phyloP scores from a whole-genome alignment of 2,888 invertebrate species.

The Cremastinae sp. region DNA sequence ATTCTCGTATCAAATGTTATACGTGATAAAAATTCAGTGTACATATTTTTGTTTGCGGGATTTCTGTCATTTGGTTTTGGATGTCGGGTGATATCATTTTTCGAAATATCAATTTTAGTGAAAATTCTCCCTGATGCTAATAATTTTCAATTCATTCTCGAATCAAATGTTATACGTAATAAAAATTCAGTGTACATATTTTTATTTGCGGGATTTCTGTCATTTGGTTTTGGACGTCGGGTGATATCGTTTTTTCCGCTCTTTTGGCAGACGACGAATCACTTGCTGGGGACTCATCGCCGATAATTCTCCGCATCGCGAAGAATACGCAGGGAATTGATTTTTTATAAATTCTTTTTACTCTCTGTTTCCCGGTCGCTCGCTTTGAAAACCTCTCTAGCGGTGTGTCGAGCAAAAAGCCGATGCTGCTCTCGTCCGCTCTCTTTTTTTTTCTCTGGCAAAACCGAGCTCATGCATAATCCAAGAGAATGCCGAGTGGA shows the following conservation, averaged over 20 bases:
- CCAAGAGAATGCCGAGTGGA: constrained; percentile 61
- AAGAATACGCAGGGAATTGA: constrained; percentile 2
- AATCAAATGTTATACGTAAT: too few relatives aligned
- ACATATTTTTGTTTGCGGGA: neutral
- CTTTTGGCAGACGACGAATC: neutral
- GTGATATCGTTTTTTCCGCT: neutral
- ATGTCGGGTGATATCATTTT: neutral
- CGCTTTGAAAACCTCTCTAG: constrained; percentile 14
- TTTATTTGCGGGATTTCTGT: neutral
- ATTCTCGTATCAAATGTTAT: too few relatives aligned
- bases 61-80: neutral
- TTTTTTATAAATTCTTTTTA: constrained; percentile 9
- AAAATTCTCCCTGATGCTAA: too few relatives aligned
- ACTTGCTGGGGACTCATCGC: constrained; percentile 1
- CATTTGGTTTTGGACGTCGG: too few relatives aligned
- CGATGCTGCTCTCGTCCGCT: constrained; percentile 43
- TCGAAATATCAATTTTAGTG: too few relatives aligned
- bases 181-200: neutral
- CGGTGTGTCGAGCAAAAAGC: constrained; percentile 47
- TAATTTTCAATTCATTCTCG: too few relatives aligned
- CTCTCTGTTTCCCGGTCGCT: constrained; percentile 6
- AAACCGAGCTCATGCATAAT: constrained; percentile 67
- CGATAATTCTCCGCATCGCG: constrained; percentile 6
- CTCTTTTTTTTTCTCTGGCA: constrained; percentile 3
- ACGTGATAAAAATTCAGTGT: too few relatives aligned